A percentile compares a stretch with the other conserved stretches of the same genome.
phyloP scores from a whole-genome alignment of 2,113 vertebrate genomes.

The Hyperoodon ampullatus region DNA sequence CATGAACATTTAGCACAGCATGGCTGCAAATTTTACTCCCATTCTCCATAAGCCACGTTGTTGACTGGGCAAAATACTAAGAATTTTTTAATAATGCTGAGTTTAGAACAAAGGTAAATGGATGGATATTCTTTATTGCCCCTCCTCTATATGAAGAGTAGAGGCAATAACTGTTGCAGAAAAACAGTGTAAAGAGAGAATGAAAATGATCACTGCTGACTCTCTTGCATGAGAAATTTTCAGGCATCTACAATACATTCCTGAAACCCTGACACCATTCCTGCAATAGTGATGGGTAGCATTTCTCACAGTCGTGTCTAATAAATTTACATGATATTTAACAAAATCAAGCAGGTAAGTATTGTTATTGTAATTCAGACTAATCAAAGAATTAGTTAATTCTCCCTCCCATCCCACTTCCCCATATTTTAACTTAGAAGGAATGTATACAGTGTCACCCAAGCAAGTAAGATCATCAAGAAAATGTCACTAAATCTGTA shows the following conservation, averaged over 20 bases:
- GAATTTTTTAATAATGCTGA: background rate
- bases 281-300: background rate
- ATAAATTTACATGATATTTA: background rate
- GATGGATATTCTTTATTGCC: background rate
- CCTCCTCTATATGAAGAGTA: background rate
- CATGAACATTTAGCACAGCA: background rate
- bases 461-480: background rate
- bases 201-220: background rate
- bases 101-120: background rate
- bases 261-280: background rate
- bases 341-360: background rate
- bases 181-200: background rate
- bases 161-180: background rate
- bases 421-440: background rate
- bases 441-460: background rate
- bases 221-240: background rate
- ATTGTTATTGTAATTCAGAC: background rate
- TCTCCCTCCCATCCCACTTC: background rate
- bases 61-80: background rate
- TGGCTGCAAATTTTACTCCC: background rate
- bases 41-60: background rate
- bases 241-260: background rate
- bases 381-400: background rate
- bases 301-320: background rate
- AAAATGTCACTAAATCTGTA: background rate